These are phyloP conservation scores for Pelochelys cantorii DNA, from an alignment of 2,797 vertebrate species.

Conservation along the genomic window DNA sequence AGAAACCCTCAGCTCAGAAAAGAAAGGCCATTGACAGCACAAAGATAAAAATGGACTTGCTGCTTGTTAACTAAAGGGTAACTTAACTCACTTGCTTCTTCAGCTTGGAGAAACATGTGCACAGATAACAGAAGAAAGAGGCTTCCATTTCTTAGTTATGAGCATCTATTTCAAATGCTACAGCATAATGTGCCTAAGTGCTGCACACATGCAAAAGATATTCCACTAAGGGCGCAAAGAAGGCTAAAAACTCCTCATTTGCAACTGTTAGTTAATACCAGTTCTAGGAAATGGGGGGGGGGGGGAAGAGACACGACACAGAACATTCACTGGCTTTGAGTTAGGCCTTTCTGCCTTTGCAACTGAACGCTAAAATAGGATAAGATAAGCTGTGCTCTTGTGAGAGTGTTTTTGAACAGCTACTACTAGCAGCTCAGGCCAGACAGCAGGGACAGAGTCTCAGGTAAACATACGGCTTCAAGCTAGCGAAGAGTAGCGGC, in stretches of 20 bases:
- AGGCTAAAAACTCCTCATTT: conserved; percentile 30
- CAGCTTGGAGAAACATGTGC: conserved; percentile 56
- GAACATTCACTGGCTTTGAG: conserved; percentile 21
- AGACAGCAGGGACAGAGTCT: conserved; percentile 39
- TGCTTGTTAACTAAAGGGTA: conserved; percentile 21
- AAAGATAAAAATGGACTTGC: neutral
- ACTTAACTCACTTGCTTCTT: conserved; percentile 39
- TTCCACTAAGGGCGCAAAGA: conserved; percentile 29
- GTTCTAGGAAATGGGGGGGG: neutral
- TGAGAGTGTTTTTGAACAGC: conserved; percentile 14
- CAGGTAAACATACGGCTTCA: conserved; percentile 21
- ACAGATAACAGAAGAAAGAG: conserved; percentile 32
- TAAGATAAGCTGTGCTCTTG: conserved; percentile 45
- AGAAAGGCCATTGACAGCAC: neutral
- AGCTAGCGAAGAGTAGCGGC: neutral
- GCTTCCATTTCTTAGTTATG: conserved; percentile 31
- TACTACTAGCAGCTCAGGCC: conserved; percentile 33
- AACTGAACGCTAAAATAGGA: neutral
- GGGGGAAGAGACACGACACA: neutral
- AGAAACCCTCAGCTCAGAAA: neutral
- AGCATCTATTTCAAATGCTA: conserved; percentile 55
- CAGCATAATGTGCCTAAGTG: conserved; percentile 15
- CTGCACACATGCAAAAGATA: conserved; percentile 20
- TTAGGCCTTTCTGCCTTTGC: conserved; percentile 40
- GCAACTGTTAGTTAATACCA: conserved; percentile 39